A percentile compares a stretch with the other conserved stretches of the same genome.
Evolutionary conservation across 2,888 invertebrate species (phyloP).

Genomic region (Heteromurus nitidus): DNA sequence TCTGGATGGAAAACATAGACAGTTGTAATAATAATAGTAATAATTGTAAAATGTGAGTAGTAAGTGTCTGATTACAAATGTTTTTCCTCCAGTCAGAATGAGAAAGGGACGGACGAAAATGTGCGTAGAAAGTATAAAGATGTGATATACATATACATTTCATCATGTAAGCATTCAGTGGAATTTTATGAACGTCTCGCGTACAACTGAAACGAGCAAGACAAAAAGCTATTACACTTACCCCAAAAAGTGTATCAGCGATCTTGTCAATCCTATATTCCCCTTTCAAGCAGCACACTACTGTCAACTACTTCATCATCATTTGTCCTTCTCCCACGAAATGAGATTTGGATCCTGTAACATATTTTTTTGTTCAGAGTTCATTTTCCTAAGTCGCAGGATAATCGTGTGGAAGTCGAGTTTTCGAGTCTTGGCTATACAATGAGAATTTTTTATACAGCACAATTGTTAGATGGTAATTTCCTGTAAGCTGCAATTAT

Average conservation of each 20-base stretch:
- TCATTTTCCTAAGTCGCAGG: too few species aligned
- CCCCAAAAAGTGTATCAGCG: neutral
- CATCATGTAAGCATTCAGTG: too few species aligned
- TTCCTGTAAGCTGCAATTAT: too few species aligned
- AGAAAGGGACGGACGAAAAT: neutral
- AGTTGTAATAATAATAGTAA: constrained; percentile 9
- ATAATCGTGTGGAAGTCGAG: too few species aligned
- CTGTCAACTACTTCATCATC: neutral
- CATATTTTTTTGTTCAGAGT: too few species aligned
- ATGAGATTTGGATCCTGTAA: constrained; percentile 19
- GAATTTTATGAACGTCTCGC: too few species aligned
- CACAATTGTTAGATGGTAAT: too few species aligned
- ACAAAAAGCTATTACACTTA: neutral
- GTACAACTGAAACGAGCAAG: neutral
- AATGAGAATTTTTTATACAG: too few species aligned
- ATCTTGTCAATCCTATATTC: constrained; percentile 8
- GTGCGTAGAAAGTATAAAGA: neutral
- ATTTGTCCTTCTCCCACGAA: too few species aligned
- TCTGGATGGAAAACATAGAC: neutral
- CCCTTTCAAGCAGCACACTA: neutral
- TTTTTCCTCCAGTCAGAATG: neutral
- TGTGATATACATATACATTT: too few species aligned
- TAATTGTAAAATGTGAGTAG: constrained; percentile 24
- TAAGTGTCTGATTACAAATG: constrained; percentile 21
- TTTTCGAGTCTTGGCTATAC: too few species aligned